Evolutionary conservation across 2,797 vertebrate genomes (phyloP).

Genomic region (Agapornis canus): DNA sequence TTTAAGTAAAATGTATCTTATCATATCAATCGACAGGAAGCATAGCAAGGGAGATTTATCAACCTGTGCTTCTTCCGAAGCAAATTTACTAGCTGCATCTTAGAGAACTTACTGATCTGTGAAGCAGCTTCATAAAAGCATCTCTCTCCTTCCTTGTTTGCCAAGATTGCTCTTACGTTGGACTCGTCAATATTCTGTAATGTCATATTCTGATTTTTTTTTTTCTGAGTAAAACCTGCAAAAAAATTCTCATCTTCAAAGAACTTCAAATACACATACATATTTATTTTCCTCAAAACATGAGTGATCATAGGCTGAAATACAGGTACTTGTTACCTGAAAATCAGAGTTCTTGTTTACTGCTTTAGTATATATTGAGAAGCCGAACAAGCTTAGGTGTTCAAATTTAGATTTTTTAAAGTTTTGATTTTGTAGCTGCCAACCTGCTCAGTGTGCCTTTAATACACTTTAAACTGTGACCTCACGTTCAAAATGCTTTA

Average conservation of each 20-base stretch:
- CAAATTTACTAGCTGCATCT: slow-evolving; percentile 73
- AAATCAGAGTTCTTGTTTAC: background rate
- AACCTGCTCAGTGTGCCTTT: background rate
- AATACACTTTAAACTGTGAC: background rate
- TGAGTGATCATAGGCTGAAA: background rate
- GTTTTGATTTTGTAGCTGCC: background rate
- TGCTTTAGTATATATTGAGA: background rate
- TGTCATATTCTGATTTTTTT: background rate
- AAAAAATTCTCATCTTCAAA: background rate
- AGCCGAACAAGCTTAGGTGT: background rate
- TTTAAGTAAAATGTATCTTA: slow-evolving; percentile 94
- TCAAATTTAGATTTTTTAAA: background rate
- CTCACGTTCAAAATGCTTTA: background rate
- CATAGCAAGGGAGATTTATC: slow-evolving; percentile 77
- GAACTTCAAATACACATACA: background rate
- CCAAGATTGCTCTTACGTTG: background rate
- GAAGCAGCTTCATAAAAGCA: slow-evolving; percentile 65
- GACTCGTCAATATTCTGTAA: background rate
- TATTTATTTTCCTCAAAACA: background rate
- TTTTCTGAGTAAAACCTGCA: background rate
- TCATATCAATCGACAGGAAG: slow-evolving; percentile 81
- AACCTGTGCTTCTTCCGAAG: slow-evolving; percentile 73
- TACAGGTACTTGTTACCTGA: background rate
- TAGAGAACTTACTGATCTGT: slow-evolving; percentile 65
- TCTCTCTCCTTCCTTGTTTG: slow-evolving; percentile 4